phyloP scores from a whole-genome alignment of 2,888 invertebrate genomes.

The Drosophila tanythrix region DNA sequence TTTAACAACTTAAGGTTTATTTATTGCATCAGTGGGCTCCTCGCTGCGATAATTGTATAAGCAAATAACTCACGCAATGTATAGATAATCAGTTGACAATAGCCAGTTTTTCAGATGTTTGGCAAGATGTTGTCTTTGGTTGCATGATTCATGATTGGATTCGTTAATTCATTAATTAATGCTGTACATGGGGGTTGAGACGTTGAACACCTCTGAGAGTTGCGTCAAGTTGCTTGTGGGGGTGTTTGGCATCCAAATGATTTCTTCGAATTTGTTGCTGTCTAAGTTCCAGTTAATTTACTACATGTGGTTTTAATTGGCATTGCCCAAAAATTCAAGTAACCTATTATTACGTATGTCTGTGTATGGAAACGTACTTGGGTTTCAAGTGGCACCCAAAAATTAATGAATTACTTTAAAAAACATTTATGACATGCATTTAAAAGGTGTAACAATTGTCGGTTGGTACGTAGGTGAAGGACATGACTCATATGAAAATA shows the following conservation, averaged over 20 bases:
- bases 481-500: constrained; percentile 50
- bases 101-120: constrained; percentile 8
- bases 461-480: constrained; percentile 55
- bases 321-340: constrained; percentile 36
- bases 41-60: not conserved
- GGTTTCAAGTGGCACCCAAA: constrained; percentile 48
- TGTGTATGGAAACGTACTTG: not conserved
- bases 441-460: constrained; percentile 48
- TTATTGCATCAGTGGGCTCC: constrained; percentile 17
- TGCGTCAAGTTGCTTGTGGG: constrained; percentile 37
- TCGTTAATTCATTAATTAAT: constrained; percentile 51
- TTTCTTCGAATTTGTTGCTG: constrained; percentile 45
- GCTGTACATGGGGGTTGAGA: constrained; percentile 32
- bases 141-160: constrained; percentile 5
- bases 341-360: constrained; percentile 5
- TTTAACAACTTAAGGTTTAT: constrained; percentile 22
- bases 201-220: constrained; percentile 17
- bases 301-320: constrained; percentile 53
- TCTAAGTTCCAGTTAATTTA: constrained; percentile 51
- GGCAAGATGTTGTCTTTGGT: constrained; percentile 10
- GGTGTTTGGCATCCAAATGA: constrained; percentile 52
- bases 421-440: constrained; percentile 44
- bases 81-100: constrained; percentile 22
- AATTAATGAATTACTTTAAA: constrained; percentile 39
- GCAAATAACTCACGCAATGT: constrained; percentile 15